Percentiles rank a stretch among this genome's conserved stretches.
Conservation (phyloP, 1,140 invertebrate species). For the Cataglyphis hispanica region DNA sequence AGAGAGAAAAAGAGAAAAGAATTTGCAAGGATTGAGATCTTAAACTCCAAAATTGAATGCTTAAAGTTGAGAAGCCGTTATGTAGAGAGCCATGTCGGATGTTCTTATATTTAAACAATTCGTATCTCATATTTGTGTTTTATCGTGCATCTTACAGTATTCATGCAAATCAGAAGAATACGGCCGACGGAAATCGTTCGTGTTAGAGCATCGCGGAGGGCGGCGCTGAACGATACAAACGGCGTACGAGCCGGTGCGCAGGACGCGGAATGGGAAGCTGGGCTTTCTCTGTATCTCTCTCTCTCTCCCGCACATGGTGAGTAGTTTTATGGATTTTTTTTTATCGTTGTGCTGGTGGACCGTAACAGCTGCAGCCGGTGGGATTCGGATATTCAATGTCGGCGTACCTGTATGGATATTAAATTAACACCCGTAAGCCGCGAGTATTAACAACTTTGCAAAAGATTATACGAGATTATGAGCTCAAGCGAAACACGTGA, state of each 20-base stretch:
- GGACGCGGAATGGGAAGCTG: slow-evolving; percentile 62
- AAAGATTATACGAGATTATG: slow-evolving; percentile 88
- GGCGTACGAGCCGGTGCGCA: slow-evolving; percentile 68
- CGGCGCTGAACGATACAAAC: slow-evolving; percentile 72
- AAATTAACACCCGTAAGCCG: slow-evolving; percentile 87
- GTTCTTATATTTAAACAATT: slow-evolving; percentile 21
- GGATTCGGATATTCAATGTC: slow-evolving; percentile 87
- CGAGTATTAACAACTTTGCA: slow-evolving; percentile 87
- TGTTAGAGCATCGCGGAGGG: slow-evolving; percentile 66
- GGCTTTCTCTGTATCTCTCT: slow-evolving; percentile 22
- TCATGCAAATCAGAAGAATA: slow-evolving; percentile 3
- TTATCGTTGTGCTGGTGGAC: slow-evolving; percentile 81
- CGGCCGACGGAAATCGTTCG: slow-evolving; percentile 68
- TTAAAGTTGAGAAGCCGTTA: neutral
- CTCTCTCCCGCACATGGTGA: slow-evolving; percentile 60
- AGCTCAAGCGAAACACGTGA: slow-evolving; percentile 87
- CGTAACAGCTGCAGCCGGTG: slow-evolving; percentile 80
- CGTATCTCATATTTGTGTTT: slow-evolving; percentile 4
- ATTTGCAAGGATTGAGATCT: neutral
- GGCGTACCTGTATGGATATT: slow-evolving; percentile 87
- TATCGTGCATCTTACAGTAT: slow-evolving; percentile 19
- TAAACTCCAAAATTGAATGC: neutral
- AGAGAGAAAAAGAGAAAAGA: neutral
- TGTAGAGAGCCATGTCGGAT: neutral
- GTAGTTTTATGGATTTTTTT: slow-evolving; percentile 86